Conservation (phyloP, 2,888 invertebrate genomes). For the Amphipoea lucens region DNA sequence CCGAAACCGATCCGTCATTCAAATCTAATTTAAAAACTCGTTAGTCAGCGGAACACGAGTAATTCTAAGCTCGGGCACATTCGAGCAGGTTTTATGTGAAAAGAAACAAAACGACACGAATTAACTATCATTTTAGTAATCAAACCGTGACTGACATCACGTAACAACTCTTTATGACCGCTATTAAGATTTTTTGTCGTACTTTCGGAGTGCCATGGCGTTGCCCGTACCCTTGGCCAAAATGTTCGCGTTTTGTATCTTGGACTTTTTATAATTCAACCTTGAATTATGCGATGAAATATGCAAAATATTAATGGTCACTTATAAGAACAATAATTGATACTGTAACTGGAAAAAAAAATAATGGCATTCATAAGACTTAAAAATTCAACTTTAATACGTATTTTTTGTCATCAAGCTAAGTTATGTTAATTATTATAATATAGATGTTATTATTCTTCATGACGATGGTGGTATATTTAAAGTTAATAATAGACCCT, state of each 20-base stretch:
- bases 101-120: conserved; percentile 47
- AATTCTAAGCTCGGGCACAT: conserved; percentile 21
- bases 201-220: conserved; percentile 42
- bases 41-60: conserved; percentile 6
- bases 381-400: conserved; percentile 3
- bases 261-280: conserved; percentile 43
- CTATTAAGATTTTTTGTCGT: conserved; percentile 52
- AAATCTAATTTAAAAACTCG: conserved; percentile 43
- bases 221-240: conserved; percentile 54
- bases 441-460: not conserved
- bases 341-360: conserved; percentile 3
- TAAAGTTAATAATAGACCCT: not conserved
- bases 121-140: conserved; percentile 50
- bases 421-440: not conserved
- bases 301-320: conserved; percentile 13
- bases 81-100: conserved; percentile 33
- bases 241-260: conserved; percentile 46
- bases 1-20: not conserved
- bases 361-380: not conserved
- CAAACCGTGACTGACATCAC: conserved; percentile 55
- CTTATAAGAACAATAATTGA: conserved; percentile 13
- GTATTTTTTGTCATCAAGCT: not conserved
- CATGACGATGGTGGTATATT: not conserved
- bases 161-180: conserved; percentile 43
- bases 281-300: conserved; percentile 45